Conservation (phyloP, 2,888 invertebrate genomes). For the Prosapia bicincta region DNA sequence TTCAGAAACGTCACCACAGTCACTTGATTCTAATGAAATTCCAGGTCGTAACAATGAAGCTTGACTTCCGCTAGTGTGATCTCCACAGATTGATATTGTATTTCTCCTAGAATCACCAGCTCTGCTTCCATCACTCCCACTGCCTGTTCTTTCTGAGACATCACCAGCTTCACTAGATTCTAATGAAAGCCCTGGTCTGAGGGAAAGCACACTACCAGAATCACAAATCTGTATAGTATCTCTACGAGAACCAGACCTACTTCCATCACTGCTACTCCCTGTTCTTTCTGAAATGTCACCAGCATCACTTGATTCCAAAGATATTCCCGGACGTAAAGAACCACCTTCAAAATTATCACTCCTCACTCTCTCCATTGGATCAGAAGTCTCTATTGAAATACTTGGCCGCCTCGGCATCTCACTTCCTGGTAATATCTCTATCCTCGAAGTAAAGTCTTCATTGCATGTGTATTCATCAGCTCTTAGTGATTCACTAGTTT, state of each 20-base stretch:
- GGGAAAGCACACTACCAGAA: conserved; percentile 45
- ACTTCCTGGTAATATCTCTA: conserved; percentile 38
- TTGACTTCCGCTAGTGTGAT: conserved; percentile 47
- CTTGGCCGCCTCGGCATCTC: conserved; percentile 39
- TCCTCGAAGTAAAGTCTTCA: conserved; percentile 34
- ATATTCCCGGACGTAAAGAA: conserved; percentile 59
- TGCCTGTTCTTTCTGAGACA: conserved; percentile 50
- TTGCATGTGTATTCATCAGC: neutral
- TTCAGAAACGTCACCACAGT: conserved; percentile 56
- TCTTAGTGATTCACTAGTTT: neutral
- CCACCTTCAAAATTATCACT: conserved; percentile 28
- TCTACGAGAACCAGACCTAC: conserved; percentile 36
- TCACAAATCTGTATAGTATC: conserved; percentile 38
- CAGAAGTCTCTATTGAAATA: conserved; percentile 39
- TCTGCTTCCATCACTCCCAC: conserved; percentile 36
- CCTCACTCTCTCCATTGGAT: conserved; percentile 29
- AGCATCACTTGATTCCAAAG: conserved; percentile 65
- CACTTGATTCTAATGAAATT: conserved; percentile 66
- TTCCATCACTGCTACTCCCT: conserved; percentile 53
- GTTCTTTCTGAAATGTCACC: conserved; percentile 55
- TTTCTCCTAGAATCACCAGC: conserved; percentile 48
- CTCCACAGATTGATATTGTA: conserved; percentile 41
- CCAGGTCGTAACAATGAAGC: conserved; percentile 55
- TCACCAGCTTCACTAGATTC: conserved; percentile 66
- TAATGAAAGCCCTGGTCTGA: conserved; percentile 61